phyloP scores from a whole-genome alignment of 2,113 vertebrate species.

The Salvator merianae region DNA sequence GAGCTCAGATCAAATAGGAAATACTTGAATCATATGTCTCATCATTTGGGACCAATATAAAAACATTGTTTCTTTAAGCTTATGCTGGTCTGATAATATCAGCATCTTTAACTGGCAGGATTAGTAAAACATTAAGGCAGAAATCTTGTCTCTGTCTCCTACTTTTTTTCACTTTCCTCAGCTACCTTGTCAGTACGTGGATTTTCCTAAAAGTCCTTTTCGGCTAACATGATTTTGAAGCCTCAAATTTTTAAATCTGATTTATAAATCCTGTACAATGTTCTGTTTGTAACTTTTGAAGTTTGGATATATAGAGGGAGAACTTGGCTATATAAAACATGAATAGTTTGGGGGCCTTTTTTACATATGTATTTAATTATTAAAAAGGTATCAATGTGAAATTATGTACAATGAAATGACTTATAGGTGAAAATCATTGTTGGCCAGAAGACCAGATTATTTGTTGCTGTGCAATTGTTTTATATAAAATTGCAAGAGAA shows the following conservation, averaged over 20 bases:
- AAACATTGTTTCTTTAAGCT: conserved; percentile 56
- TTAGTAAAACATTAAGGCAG: conserved; percentile 74
- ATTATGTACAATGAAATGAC: conserved; percentile 73
- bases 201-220: conserved; percentile 60
- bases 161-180: conserved; percentile 57
- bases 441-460: conserved; percentile 63
- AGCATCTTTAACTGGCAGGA: conserved; percentile 65
- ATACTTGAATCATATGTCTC: conserved; percentile 80
- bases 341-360: conserved; percentile 75
- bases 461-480: conserved; percentile 76
- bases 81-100: conserved; percentile 60
- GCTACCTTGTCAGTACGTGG: conserved; percentile 67
- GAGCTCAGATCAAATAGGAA: conserved; percentile 77
- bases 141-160: conserved; percentile 73
- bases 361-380: conserved; percentile 79
- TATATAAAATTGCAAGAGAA: conserved; percentile 68
- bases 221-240: conserved; percentile 71
- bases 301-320: conserved; percentile 78
- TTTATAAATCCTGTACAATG: conserved; percentile 82
- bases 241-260: conserved; percentile 80
- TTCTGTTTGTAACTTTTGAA: conserved; percentile 81
- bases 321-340: conserved; percentile 76
- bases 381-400: conserved; percentile 70
- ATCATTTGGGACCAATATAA: conserved; percentile 66
- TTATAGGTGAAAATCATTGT: conserved; percentile 68